Base-by-base conservation (phyloP, 23 tunicate genomes). In the Oikopleura dioica region DNA sequence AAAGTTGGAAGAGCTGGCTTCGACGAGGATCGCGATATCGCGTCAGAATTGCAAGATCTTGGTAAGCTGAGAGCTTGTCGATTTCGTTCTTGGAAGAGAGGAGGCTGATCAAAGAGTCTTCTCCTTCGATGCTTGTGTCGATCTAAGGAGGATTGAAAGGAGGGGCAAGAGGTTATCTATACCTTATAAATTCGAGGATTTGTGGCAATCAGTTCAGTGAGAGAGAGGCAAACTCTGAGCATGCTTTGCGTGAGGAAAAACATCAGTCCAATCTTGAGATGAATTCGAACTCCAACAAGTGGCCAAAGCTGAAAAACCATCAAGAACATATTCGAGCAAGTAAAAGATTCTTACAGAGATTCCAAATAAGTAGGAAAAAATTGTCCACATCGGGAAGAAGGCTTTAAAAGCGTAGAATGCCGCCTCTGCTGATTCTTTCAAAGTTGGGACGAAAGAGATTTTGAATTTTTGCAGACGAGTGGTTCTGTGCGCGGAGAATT, bases 1-100 rank as follows among this genome's bases (percentile, higher is more conserved):
- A 63, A 16, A 63, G 33, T 31, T 63, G 33, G 33, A 16, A 63
- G 29, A 63, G 4, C 26, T 63, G 30, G 2, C 30, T 2, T 63
- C 72, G 72, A 2, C 72, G 16, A 12, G 72, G 72, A 63, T 63
- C 72, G 33, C 30, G 5, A 63, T 63, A 63, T 63, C 72, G 72
- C 4, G 72, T 12, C 26, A 63, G 26, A 63, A 63, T 63, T 23
- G 72, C 72, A 23, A 63, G 26, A 63, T 63, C 72, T 63, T 63
- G 72, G 33, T 12, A 63, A 12, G 72, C 72, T 23, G 72, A 63
- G 2, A 63, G 72, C 26, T 63, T 63, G 16, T 63, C 72, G 5
- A 63, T 2, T 23, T 63, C 33, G 26, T 63, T 63, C 29, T 28
- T 24, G 30, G 72, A 63, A 5, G 16, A 24, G 33, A 63, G 72